Base-by-base conservation (phyloP, 2,888 invertebrate genomes). In the Amblyteles armatorius region DNA sequence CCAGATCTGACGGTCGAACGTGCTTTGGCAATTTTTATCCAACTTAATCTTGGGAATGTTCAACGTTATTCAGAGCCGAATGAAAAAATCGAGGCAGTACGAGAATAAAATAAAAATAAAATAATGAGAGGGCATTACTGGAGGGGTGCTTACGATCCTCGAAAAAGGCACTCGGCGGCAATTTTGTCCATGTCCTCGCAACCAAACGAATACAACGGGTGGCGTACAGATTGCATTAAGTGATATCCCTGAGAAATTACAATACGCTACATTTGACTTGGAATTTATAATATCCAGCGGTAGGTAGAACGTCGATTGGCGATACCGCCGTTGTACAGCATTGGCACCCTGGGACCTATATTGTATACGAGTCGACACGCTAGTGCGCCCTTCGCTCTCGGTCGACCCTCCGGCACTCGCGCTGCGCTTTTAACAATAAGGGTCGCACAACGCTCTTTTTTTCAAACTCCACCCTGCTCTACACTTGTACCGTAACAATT, bases 251-350 rank as follows among this genome's bases (percentile, higher is more conserved):
- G 84, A 87, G 88, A 90, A 93, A 92, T 92, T 92, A 92, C 91
- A 92, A 91, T 91, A 92, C 94, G 93, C 92, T 93, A 93, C 93
- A 93, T 93, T 94, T 93, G 92, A 91, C 91, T 91, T 85, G 91
- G 90, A 93, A 94, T 93, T 93, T 93, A 93, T 93, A 93, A 93
- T 93, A 91, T 90, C 89, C 88, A 80, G 22, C 29, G 78, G 74
- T 74, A 83, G 79, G 78, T 79, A 74, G 57, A 79, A 77, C 69
- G 82, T 83, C 87, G 88, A 90, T 88, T 86, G 89, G 88, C 83
- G 86, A 88, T 85, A 88, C 89, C 89, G 91, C 50, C 63, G 71
- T 71, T 63, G 33, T 50, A 48, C n/a, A 63, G 44, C 82, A 85
- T 89, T 91, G 87, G 86, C 91, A 91, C 91, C 93, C 89, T 88